Base-by-base conservation (phyloP, 2,888 invertebrate species). In the Rugalucina vietnamica region DNA sequence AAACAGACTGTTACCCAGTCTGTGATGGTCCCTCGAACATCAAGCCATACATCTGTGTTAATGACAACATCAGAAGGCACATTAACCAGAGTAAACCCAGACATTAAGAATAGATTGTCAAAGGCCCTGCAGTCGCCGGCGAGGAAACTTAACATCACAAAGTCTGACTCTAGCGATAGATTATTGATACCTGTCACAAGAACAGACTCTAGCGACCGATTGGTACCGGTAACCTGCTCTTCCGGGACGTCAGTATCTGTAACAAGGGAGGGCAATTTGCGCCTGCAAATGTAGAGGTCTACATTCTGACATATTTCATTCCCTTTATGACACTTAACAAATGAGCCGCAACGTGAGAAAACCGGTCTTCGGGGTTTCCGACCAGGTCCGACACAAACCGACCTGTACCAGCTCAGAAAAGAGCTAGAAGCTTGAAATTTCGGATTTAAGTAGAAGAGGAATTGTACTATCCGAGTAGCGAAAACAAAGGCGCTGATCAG, bases 31-130 rank as follows among this genome's bases (percentile, higher is more conserved):
- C 65, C 65, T 34, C 27, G 65, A 65, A 34, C 34, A 1, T 34
- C 34, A 34, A 24, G 65, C 34, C 12, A 21, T 14, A 10, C 65
- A 34, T 5, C 65, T 34, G 5, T 34, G 3, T 21, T 34, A 27
- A 24, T 34, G 12, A 18, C 34, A 34, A 65, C 12, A 5, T 65
- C 84, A 21, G 88, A 88, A 57, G 86, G 88, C 18, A 88, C 88
- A 21, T 70, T 88, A 36, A 88, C 88, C 12, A 32, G 85, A 49
- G 78, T 88, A 14, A 86, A 84, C 72, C 88, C 85, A 32, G 88
- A 86, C 36, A 81, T 88, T 27, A 88, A 84, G 69, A 86, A 72
- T 43, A 84, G 72, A 43, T 60, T 88, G 21, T 88, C 88, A 12
- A 82, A 82, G 49, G 88, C 88, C 1, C 70, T 88, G 12, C 80